Evolutionary conservation across 1,140 invertebrate species (phyloP).

Genomic region (Danaus plexippus): DNA sequence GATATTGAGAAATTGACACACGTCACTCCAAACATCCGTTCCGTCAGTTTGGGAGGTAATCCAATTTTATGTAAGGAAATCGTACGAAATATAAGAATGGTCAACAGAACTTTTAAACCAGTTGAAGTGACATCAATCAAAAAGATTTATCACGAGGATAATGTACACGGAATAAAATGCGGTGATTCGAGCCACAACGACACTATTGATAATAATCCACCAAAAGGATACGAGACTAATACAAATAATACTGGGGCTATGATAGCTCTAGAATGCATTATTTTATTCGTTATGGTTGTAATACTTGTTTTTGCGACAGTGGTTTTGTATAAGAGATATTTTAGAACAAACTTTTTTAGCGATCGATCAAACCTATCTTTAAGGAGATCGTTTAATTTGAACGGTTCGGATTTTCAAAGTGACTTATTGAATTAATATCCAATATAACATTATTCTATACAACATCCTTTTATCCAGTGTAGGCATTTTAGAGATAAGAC

Average conservation of each 20-base stretch:
- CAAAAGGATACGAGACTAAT: background rate
- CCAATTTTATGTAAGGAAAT: slow-evolving; percentile 50
- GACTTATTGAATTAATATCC: slow-evolving; percentile 28
- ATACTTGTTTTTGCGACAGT: slow-evolving; percentile 14
- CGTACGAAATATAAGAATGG: slow-evolving; percentile 33
- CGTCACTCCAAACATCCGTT: slow-evolving; percentile 32
- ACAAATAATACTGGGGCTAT: background rate
- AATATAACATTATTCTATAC: slow-evolving; percentile 1
- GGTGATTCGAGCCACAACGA: slow-evolving; percentile 25
- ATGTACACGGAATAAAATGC: slow-evolving; percentile 56
- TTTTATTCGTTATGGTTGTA: slow-evolving; percentile 24
- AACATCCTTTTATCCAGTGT: background rate
- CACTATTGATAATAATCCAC: slow-evolving; percentile 4
- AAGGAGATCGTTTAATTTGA: slow-evolving; percentile 29
- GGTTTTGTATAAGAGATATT: background rate
- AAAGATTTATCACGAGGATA: slow-evolving; percentile 58
- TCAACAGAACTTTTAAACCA: slow-evolving; percentile 24
- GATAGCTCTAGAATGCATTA: slow-evolving; percentile 3
- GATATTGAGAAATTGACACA: slow-evolving; percentile 38
- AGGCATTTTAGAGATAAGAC: too few relatives aligned
- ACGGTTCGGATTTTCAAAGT: slow-evolving; percentile 28
- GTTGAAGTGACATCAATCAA: slow-evolving; percentile 48
- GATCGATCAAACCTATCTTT: slow-evolving; percentile 7
- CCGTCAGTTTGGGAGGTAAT: slow-evolving; percentile 54
- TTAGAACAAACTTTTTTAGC: too few relatives aligned